Evolutionary conservation across 2,888 invertebrate species (phyloP).

Genomic region (Drosophila austrosaltans): DNA sequence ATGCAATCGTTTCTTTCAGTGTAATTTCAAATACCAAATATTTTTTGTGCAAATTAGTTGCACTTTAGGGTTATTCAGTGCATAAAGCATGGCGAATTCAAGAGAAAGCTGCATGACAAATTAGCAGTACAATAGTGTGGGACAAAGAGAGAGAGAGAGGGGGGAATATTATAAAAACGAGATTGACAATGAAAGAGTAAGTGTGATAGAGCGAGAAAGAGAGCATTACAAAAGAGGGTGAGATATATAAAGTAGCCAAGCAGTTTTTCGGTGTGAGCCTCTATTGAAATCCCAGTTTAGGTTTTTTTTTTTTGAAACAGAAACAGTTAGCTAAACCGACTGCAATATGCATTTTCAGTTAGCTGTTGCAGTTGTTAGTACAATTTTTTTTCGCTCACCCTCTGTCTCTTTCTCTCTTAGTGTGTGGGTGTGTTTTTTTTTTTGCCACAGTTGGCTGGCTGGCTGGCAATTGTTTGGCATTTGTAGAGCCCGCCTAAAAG

Average conservation of each 20-base stretch:
- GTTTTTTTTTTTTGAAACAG: background rate
- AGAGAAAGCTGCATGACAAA: constrained; percentile 59
- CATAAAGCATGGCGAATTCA: constrained; percentile 54
- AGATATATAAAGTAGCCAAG: background rate
- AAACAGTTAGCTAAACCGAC: constrained; percentile 11
- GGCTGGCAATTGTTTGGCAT: constrained; percentile 65
- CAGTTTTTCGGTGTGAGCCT: background rate
- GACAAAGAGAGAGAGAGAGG: background rate
- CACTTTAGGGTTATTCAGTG: constrained; percentile 71
- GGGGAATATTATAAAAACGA: background rate
- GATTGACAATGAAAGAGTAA: background rate
- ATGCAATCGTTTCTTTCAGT: background rate
- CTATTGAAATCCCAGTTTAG: background rate
- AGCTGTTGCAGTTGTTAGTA: constrained; percentile 40
- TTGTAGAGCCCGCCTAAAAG: constrained; percentile 59
- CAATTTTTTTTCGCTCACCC: constrained; percentile 15
- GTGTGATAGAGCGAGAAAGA: too few species aligned
- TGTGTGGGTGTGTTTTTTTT: constrained; percentile 23
- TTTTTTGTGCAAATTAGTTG: constrained; percentile 60
- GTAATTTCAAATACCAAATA: constrained; percentile 19
- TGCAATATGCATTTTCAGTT: constrained; percentile 40
- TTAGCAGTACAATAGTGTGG: constrained; percentile 68
- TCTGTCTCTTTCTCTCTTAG: constrained; percentile 32
- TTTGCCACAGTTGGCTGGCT: constrained; percentile 60
- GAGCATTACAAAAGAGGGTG: background rate